Evolutionary conservation across 2,113 vertebrate species (phyloP), one percentile per base, ranked within the genome.

Genomic region (Ochotona curzoniae): DNA sequence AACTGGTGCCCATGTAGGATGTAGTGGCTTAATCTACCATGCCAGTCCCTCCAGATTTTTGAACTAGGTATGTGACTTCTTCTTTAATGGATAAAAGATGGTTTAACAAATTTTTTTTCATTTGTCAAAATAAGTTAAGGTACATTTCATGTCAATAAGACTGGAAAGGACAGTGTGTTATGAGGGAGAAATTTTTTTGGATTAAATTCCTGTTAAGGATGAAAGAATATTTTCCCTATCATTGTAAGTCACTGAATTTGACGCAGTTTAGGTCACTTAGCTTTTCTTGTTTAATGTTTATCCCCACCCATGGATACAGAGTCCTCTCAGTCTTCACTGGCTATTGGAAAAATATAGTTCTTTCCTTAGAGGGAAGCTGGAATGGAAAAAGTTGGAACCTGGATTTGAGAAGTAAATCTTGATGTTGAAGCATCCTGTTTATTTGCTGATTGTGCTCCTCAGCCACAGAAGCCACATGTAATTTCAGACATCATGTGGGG

Each of bases 191-290:
- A 49, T 1, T 32, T 44, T 44, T 44, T 44, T 91, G 11, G 35
- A 63, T 84, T 88, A 17, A 81, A 21, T 84, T 83, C 35, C 47
- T 87, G 13, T 79, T 86, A 93, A 74, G 35, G 87, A 86, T 87
- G 67, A 64, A 85, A 93, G 87, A 75, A 44, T 26, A 54, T 76
- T 7, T 86, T 47, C 9, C 13, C 20, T 91, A 67, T 8, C 15
- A 30, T 85, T 63, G 49, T 30, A 74, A 54, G 6, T 47, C 63
- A 80, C 78, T 32, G 57, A 79, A 18, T 88, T 84, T 87, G 57
- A 60, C 25, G 38, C 71, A 60, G 57, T 93, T 83, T 71, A 60
- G 30, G 21, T 54, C 93, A 61, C 78, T 82, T 86, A 11, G 14
- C 70, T 87, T 95, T 14, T 95, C 49, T 61, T 90, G 17, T 67